These are phyloP conservation scores for Cylas formicarius DNA, from an alignment of 1,140 invertebrate genomes.

Conservation along the genomic window DNA sequence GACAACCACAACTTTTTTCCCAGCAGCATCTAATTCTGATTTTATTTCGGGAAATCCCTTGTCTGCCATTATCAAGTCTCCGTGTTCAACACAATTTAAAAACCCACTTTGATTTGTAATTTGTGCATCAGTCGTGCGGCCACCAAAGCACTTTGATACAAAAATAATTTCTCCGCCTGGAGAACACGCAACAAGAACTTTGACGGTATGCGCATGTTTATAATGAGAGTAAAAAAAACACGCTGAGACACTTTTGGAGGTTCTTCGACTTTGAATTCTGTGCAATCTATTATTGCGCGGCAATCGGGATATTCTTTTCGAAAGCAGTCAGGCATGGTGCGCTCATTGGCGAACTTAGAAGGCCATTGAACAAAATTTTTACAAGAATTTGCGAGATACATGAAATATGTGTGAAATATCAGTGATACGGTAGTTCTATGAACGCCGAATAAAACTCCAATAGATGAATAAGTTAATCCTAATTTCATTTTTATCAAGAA, in stretches of 20 bases:
- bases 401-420: no score
- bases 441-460: no score
- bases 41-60: conserved; percentile 33
- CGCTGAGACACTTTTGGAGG: conserved; percentile 30
- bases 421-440: no score
- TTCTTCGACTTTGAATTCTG: conserved; percentile 40
- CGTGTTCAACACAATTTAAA: conserved; percentile 38
- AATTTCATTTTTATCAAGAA: no score
- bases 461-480: no score
- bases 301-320: no score
- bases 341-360: no score
- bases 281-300: conserved; percentile 43
- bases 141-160: conserved; percentile 39
- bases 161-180: conserved; percentile 41
- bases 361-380: no score
- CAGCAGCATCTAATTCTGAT: conserved; percentile 6
- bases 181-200: conserved; percentile 40
- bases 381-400: no score
- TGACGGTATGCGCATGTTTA: conserved; percentile 41
- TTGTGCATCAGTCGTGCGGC: conserved; percentile 37
- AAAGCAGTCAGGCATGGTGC: no score
- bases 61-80: conserved; percentile 41
- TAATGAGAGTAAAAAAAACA: conserved; percentile 38
- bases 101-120: conserved; percentile 37
- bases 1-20: conserved; percentile 24